These are phyloP conservation scores for Archaeoteleia sp. DNA, from an alignment of 2,888 invertebrate species.

Conservation along the genomic window DNA sequence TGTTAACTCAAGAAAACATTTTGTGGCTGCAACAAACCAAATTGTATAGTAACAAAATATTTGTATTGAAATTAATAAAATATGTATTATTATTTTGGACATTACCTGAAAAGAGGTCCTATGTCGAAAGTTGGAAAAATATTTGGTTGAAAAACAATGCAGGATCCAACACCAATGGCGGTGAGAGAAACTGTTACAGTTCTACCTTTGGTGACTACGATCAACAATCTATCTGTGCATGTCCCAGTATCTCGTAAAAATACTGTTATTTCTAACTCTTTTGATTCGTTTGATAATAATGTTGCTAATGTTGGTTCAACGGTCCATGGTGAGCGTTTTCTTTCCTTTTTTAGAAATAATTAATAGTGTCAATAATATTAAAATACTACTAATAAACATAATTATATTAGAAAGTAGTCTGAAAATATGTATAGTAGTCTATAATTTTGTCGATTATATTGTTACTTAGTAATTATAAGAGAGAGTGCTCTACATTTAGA, in stretches of 20 bases:
- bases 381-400: no score
- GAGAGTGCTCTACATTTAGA: no score
- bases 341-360: slow-evolving; percentile 12
- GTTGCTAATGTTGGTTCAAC: slow-evolving; percentile 61
- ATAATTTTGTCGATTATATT: no score
- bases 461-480: no score
- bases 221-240: slow-evolving; percentile 6
- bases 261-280: slow-evolving; percentile 64
- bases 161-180: slow-evolving; percentile 81
- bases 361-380: no score
- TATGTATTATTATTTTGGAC: slow-evolving; percentile 63
- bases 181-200: slow-evolving; percentile 75
- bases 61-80: background rate
- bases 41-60: no score
- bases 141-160: slow-evolving; percentile 79
- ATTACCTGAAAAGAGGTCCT: slow-evolving; percentile 80
- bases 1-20: no score
- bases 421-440: no score
- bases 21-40: no score
- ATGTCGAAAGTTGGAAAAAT: slow-evolving; percentile 78
- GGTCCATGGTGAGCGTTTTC: slow-evolving; percentile 53
- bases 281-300: slow-evolving; percentile 66
- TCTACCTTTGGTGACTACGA: slow-evolving; percentile 73
- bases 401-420: no score
- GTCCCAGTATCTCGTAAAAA: slow-evolving; percentile 69